Conservation (phyloP, 2,797 vertebrate species). For the Benthosema pterotum region DNA sequence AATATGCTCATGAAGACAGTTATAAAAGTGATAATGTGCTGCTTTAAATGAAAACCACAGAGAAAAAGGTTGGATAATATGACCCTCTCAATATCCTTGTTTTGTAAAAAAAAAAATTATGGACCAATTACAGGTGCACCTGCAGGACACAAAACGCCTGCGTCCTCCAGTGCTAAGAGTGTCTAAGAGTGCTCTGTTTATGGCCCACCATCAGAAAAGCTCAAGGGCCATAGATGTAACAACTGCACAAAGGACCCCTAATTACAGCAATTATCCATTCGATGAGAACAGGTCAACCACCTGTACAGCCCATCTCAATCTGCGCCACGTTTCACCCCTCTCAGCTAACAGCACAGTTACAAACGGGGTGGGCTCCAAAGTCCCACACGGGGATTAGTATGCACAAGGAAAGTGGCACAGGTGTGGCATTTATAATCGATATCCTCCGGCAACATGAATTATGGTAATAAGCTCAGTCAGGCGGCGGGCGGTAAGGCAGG, state of each 20-base stretch:
- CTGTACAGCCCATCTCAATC: constrained; percentile 38
- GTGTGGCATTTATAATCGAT: constrained; percentile 76
- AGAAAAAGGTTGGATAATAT: too few relatives aligned
- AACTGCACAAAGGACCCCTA: constrained; percentile 35
- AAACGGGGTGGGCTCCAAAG: constrained; percentile 11
- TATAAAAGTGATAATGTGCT: too few relatives aligned
- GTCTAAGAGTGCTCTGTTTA: constrained; percentile 26
- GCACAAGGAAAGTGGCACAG: constrained; percentile 65
- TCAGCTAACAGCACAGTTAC: too few relatives aligned
- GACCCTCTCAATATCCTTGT: constrained; percentile 1
- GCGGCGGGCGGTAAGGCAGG: constrained; percentile 50
- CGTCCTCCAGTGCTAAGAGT: constrained; percentile 31
- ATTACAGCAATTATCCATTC: constrained; percentile 61
- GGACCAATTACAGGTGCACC: constrained; percentile 30
- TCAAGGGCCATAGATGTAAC: constrained; percentile 46
- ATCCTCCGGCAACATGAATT: constrained; percentile 74
- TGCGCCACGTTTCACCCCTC: too few relatives aligned
- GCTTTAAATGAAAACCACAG: too few relatives aligned
- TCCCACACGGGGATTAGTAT: constrained; percentile 22
- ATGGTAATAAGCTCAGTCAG: constrained; percentile 72
- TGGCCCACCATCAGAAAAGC: constrained; percentile 27
- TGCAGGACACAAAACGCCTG: constrained; percentile 38
- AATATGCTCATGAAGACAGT: too few relatives aligned
- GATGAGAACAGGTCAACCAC: constrained; percentile 39
- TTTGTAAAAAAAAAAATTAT: constrained; percentile 22